Percentiles rank a stretch among this genome's conserved stretches.
These are phyloP conservation scores for Cossypha caffra DNA, from an alignment of 2,797 vertebrate genomes.

Conservation along the genomic window DNA sequence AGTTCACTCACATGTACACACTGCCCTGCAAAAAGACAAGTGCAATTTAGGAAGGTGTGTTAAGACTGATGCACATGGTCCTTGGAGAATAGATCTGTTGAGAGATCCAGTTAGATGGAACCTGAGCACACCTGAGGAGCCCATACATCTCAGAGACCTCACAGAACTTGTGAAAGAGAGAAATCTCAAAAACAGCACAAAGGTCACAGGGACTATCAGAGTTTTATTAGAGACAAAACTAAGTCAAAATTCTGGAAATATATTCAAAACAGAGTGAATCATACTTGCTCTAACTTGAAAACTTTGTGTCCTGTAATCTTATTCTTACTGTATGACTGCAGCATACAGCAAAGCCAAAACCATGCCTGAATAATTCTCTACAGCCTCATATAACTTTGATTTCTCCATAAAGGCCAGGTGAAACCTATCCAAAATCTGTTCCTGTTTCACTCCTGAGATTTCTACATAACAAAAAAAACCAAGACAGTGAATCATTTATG, in stretches of 20 bases:
- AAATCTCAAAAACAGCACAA: not conserved
- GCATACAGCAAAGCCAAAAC: not conserved
- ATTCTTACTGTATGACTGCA: not conserved
- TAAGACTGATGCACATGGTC: not conserved
- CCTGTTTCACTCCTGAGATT: too few relatives aligned
- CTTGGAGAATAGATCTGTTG: not conserved
- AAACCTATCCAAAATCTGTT: too few relatives aligned
- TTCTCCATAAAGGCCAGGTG: not conserved
- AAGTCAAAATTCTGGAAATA: not conserved
- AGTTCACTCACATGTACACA: not conserved
- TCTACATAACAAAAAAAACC: too few relatives aligned
- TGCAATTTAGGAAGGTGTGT: fast-evolving
- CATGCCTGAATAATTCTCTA: not conserved
- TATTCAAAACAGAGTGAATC: not conserved
- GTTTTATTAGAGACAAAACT: not conserved
- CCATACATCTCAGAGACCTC: not conserved
- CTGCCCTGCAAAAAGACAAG: not conserved
- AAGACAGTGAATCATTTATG: too few relatives aligned
- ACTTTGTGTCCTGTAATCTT: not conserved
- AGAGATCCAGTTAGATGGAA: not conserved
- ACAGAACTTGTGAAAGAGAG: not conserved
- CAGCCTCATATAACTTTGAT: not conserved
- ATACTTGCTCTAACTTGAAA: not conserved
- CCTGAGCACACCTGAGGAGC: not conserved
- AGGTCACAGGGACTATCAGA: not conserved